Percentiles rank a stretch among this genome's conserved stretches.
These are phyloP conservation scores for Macropodus opercularis DNA, from an alignment of 2,797 vertebrate genomes.

Conservation along the genomic window DNA sequence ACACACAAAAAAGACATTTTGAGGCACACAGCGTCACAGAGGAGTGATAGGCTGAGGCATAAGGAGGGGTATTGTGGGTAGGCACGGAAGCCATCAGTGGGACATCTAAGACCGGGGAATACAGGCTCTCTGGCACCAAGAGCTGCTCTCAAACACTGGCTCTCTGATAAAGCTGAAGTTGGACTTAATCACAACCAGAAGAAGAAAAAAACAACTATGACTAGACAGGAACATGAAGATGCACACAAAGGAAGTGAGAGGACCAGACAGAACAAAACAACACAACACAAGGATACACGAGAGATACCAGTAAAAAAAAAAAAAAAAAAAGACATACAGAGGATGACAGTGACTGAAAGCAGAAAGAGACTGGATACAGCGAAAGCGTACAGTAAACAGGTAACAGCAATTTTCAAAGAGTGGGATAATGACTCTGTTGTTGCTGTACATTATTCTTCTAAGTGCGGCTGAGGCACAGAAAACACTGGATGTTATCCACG, in stretches of 20 bases:
- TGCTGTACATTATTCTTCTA: slow-evolving; percentile 12
- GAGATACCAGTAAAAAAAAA: slow-evolving; percentile 1
- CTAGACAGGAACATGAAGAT: slow-evolving; percentile 74
- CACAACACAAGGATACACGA: neutral
- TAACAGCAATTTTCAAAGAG: slow-evolving; percentile 26
- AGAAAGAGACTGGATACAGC: slow-evolving; percentile 9
- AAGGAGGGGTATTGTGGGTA: slow-evolving; percentile 74
- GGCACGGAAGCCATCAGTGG: slow-evolving; percentile 71
- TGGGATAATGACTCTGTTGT: slow-evolving; percentile 30
- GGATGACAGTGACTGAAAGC: slow-evolving; percentile 21
- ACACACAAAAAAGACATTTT: slow-evolving; percentile 59
- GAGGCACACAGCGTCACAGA: slow-evolving; percentile 57
- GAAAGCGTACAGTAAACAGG: slow-evolving; percentile 18
- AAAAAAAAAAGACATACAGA: slow-evolving; percentile 14
- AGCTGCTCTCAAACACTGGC: slow-evolving; percentile 66
- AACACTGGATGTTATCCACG: slow-evolving; percentile 15
- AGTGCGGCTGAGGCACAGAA: slow-evolving; percentile 4
- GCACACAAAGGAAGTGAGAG: slow-evolving; percentile 24
- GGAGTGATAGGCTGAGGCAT: slow-evolving; percentile 72
- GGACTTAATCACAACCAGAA: slow-evolving; percentile 79
- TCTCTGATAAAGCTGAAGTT: slow-evolving; percentile 75
- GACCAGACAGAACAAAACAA: neutral
- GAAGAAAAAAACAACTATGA: slow-evolving; percentile 66
- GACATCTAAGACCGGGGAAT: slow-evolving; percentile 72
- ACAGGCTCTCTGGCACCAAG: slow-evolving; percentile 70